Evolutionary conservation across 2,797 vertebrate species (phyloP), one percentile per base, ranked within the genome.

Genomic region (Mustela erminea): DNA sequence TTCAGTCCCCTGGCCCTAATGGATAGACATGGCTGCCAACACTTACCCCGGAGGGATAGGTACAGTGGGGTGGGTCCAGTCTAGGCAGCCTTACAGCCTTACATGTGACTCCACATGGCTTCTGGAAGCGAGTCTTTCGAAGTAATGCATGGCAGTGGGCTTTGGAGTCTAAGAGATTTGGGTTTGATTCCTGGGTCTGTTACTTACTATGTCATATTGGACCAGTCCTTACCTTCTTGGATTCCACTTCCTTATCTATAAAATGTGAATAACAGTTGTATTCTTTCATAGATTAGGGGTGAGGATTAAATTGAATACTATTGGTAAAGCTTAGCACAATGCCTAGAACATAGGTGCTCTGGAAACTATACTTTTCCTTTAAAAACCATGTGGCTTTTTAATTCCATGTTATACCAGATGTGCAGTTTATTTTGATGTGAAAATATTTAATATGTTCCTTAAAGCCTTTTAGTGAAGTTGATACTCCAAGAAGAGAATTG

Each of bases 351-450:
- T 49, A 81, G 15, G 20, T 64, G 12, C 52, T 94, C 49, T 91
- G 15, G 43, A 80, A 72, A 82, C 62, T 35, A 8, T n/a, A 27
- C n/a, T n/a, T 90, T 92, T 91, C 70, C 94, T 96, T 90, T 60
- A 78, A 89, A 91, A 83, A 29, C 17, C 56, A 83, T 1, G 6
- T 52, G 35, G 23, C 60, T 89, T 56, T 88, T 83, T 7, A 68
- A 64, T 75, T 83, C 80, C 27, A 46, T 62, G 9, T 29, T 75
- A 0, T 78, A 97, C 32, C 6, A 10, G 62, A 77, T 13, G 14
- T 60, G 21, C 13, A 66, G 20, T 87, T 88, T 88, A 60, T 93
- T 74, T 81, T 91, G 56, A 72, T 62, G 46, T 74, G 62, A 75
- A 80, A 87, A 54, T 89, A 66, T 78, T 85, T 86, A 25, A 11